Percentiles rank a stretch among this genome's conserved stretches.
phyloP scores from a whole-genome alignment of 2,113 vertebrate species.

The Phalacrocorax carbo region DNA sequence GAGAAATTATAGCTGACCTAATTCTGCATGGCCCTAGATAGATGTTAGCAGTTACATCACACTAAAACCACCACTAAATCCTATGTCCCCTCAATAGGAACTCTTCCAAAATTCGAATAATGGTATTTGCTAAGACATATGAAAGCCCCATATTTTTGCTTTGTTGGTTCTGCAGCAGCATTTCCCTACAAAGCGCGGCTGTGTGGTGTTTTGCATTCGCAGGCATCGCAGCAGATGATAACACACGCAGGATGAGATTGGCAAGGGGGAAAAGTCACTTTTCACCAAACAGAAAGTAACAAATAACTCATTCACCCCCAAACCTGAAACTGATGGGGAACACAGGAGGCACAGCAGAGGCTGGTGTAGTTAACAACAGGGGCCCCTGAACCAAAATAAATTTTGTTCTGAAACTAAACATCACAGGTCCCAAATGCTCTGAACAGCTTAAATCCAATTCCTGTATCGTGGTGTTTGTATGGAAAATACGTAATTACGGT shows the following conservation, averaged over 20 bases:
- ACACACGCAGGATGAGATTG: rapidly evolving
- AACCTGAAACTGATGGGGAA: neutral
- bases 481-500: neutral
- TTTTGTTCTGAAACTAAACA: neutral
- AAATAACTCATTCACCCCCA: neutral
- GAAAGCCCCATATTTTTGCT: neutral
- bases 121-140: neutral
- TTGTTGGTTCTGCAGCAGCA: neutral
- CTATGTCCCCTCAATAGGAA: neutral
- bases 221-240: neutral
- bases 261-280: neutral
- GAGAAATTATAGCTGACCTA: neutral
- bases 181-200: neutral
- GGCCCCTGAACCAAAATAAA: neutral
- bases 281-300: neutral
- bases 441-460: neutral
- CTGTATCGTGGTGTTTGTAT: rapidly evolving
- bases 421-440: neutral
- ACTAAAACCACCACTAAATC: neutral
- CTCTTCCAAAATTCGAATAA: neutral
- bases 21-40: neutral
- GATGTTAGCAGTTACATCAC: neutral
- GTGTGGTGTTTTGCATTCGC: no score
- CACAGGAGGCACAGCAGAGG: rapidly evolving
- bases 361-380: neutral